Evolutionary conservation across 1,140 invertebrate genomes (phyloP).

Genomic region (Drosophila orosa): DNA sequence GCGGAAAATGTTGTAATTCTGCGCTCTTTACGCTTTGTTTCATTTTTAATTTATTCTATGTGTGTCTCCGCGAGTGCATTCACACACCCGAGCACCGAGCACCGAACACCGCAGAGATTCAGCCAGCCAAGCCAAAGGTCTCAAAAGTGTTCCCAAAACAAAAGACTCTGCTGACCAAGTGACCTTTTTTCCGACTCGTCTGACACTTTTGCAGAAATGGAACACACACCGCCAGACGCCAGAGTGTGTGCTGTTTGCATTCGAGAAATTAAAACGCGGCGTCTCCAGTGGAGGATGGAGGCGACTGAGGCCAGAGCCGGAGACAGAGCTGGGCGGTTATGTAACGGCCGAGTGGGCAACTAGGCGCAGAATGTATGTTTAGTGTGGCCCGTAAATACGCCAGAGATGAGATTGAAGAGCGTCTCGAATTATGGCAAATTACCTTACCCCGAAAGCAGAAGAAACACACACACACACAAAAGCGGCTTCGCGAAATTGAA

Average conservation of each 20-base stretch:
- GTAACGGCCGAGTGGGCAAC: conserved; percentile 56
- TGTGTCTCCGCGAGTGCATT: conserved; percentile 66
- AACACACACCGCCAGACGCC: conserved; percentile 34
- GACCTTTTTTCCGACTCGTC: conserved; percentile 66
- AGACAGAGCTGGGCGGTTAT: conserved; percentile 27
- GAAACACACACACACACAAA: conserved; percentile 15
- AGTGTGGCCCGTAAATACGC: conserved; percentile 51
- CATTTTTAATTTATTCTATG: conserved; percentile 81
- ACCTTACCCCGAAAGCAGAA: conserved; percentile 23
- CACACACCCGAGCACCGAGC: conserved; percentile 42
- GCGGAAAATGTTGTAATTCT: conserved; percentile 79
- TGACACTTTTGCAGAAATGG: conserved; percentile 78
- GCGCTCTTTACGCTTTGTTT: conserved; percentile 82
- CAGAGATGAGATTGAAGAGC: conserved; percentile 55
- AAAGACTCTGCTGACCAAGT: conserved; percentile 74
- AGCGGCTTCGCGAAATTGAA: conserved; percentile 35
- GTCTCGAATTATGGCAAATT: conserved; percentile 54
- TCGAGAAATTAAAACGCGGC: conserved; percentile 57
- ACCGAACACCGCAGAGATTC: conserved; percentile 35
- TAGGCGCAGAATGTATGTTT: conserved; percentile 56
- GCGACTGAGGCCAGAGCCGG: conserved; percentile 21
- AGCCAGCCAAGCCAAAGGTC: conserved; percentile 61
- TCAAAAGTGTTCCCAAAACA: conserved; percentile 68
- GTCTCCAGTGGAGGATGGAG: conserved; percentile 30
- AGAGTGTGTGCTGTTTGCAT: conserved; percentile 42